Percentiles rank a stretch among this genome's conserved stretches.
Conservation (phyloP, 2,113 vertebrate species). For the Cephalopterus ornatus region DNA sequence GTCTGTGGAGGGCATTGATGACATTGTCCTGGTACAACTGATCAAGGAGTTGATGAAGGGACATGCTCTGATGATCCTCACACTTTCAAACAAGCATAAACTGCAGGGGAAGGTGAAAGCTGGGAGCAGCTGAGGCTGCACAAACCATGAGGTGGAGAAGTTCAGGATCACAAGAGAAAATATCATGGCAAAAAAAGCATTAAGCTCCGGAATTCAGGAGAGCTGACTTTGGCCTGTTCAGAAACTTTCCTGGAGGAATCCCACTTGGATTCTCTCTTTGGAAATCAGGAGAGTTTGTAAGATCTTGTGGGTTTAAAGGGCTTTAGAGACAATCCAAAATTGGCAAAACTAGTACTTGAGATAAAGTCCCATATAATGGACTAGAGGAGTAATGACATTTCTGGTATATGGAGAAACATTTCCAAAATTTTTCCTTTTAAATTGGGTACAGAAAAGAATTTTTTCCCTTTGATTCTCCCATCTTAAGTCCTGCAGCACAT, state of each 20-base stretch:
- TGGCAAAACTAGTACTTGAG: fast-evolving
- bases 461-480: neutral
- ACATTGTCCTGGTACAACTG: neutral
- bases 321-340: neutral
- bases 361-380: neutral
- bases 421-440: neutral
- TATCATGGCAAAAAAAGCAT: neutral
- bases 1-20: neutral
- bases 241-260: neutral
- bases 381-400: neutral
- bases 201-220: neutral
- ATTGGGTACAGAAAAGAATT: neutral
- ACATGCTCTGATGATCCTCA: neutral
- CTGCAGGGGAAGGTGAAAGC: neutral
- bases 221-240: neutral
- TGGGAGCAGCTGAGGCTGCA: neutral
- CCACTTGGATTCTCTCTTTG: neutral
- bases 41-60: neutral
- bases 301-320: neutral
- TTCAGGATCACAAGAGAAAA: neutral
- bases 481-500: neutral
- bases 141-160: neutral
- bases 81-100: neutral
- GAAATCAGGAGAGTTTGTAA: neutral
- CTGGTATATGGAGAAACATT: neutral